phyloP scores from a whole-genome alignment of 1,140 invertebrate species.

The Pogonomyrmex californicus region DNA sequence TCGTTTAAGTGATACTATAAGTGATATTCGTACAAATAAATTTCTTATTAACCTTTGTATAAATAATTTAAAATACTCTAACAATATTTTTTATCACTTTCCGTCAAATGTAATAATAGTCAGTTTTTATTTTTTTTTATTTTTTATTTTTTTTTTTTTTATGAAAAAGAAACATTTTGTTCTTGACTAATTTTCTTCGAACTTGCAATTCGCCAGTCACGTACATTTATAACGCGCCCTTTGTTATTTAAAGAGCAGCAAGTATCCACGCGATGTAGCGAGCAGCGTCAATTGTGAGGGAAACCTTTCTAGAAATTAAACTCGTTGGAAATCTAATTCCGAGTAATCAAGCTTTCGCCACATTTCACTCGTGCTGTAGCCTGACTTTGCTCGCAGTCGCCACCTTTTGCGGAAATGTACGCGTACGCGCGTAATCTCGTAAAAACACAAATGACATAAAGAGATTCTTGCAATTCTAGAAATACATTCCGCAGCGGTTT shows the following conservation, averaged over 20 bases:
- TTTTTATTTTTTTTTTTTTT: background rate
- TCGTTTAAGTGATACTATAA: background rate
- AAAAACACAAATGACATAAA: slow-evolving; percentile 67
- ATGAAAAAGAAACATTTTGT: background rate
- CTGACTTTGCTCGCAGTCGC: slow-evolving; percentile 26
- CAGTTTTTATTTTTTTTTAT: background rate
- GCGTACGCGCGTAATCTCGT: slow-evolving; percentile 65
- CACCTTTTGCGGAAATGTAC: slow-evolving; percentile 55
- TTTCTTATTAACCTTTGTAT: background rate
- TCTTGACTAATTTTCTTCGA: slow-evolving; percentile 47
- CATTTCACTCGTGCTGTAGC: slow-evolving; percentile 61
- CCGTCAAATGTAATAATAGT: background rate
- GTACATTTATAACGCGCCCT: slow-evolving; percentile 46
- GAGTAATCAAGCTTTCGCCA: slow-evolving; percentile 71
- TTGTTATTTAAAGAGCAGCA: slow-evolving; percentile 62
- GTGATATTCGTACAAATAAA: background rate
- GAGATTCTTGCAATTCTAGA: slow-evolving; percentile 47
- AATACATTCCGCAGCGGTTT: slow-evolving; percentile 17
- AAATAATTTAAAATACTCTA: background rate
- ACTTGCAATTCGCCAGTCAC: slow-evolving; percentile 8
- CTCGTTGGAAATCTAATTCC: slow-evolving; percentile 75
- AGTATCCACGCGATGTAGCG: slow-evolving; percentile 52
- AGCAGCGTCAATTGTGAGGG: slow-evolving; percentile 71
- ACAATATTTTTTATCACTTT: no score
- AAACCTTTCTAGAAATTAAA: slow-evolving; percentile 74